These are phyloP conservation scores for Catagonus wagneri DNA, from an alignment of 2,113 vertebrate species.

Conservation along the genomic window DNA sequence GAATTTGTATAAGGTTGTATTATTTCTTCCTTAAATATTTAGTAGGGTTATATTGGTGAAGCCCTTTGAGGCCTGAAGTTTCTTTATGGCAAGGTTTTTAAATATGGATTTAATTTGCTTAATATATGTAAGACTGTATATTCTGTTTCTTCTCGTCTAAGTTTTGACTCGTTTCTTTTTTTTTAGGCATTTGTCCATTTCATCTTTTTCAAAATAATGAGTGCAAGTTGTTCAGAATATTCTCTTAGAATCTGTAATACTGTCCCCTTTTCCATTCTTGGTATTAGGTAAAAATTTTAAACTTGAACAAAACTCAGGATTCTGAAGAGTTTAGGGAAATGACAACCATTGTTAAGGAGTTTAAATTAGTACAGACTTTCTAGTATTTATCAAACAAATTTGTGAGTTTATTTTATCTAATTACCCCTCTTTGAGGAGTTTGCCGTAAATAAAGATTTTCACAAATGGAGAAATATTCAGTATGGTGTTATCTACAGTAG, in stretches of 20 bases:
- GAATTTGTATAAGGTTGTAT: background rate
- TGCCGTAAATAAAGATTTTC: background rate
- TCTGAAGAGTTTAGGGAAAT: background rate
- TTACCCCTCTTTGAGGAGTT: constrained; percentile 4
- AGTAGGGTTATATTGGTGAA: background rate
- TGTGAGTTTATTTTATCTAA: background rate
- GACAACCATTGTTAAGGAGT: background rate
- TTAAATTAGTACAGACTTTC: background rate
- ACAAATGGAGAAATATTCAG: background rate
- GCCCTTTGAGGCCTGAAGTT: background rate
- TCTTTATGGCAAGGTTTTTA: background rate
- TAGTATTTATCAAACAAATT: constrained; percentile 4
- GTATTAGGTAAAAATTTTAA: constrained; percentile 26
- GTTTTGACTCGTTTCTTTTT: constrained; percentile 48
- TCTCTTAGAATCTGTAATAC: background rate
- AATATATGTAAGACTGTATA: background rate
- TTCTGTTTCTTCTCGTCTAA: background rate
- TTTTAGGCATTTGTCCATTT: constrained; percentile 3
- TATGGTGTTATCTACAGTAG: background rate
- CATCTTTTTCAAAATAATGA: background rate
- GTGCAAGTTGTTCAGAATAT: background rate
- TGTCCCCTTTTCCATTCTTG: constrained; percentile 33
- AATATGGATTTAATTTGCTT: constrained; percentile 47
- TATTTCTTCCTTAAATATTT: constrained; percentile 29
- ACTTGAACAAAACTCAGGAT: background rate